Evolutionary conservation across 2,888 invertebrate genomes (phyloP).

Genomic region (Prenolepis imparis): DNA sequence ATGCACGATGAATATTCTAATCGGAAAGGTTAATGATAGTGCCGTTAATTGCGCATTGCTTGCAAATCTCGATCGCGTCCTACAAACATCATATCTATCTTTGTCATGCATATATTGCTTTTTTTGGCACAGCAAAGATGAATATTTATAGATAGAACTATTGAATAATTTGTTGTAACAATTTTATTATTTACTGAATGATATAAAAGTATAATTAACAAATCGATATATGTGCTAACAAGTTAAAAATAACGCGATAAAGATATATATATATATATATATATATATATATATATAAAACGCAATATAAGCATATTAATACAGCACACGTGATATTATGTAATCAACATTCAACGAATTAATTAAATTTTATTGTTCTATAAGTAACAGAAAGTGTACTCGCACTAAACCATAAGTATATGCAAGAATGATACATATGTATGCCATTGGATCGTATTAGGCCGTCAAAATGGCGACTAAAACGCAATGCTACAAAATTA

Average conservation of each 20-base stretch:
- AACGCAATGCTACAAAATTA: not conserved
- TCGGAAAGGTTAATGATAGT: slow-evolving; percentile 81
- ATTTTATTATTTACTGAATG: not conserved
- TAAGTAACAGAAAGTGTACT: not conserved
- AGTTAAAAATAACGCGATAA: not conserved
- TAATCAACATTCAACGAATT: not conserved
- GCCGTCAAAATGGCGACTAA: not conserved
- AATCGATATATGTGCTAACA: not conserved
- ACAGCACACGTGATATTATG: not conserved
- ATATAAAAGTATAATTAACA: not conserved
- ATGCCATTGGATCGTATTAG: not conserved
- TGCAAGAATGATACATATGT: not conserved
- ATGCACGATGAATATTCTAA: slow-evolving; percentile 82
- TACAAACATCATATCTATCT: slow-evolving; percentile 40
- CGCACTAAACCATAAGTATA: not conserved
- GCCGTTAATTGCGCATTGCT: slow-evolving; percentile 78
- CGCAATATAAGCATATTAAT: not conserved
- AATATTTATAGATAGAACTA: slow-evolving; percentile 12
- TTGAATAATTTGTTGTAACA: not conserved
- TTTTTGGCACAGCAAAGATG: not conserved
- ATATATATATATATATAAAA: not conserved
- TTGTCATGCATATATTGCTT: slow-evolving; percentile 5
- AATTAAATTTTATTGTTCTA: not conserved
- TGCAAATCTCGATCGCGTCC: slow-evolving; percentile 62
- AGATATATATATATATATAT: slow-evolving; percentile 6